phyloP scores from a whole-genome alignment of 1,140 invertebrate species.

The Agrilus planipennis region DNA sequence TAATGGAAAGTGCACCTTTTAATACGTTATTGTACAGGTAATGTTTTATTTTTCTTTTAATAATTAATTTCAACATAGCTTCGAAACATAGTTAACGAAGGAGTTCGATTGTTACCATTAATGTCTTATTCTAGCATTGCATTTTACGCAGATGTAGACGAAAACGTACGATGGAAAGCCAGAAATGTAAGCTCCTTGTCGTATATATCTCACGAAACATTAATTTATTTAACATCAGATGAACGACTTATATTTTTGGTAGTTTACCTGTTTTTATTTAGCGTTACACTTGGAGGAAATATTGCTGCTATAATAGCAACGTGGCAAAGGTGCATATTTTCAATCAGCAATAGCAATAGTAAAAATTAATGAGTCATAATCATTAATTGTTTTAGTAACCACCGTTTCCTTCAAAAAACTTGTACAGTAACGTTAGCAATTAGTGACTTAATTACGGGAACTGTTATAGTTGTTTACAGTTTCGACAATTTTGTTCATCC shows the following conservation, averaged over 20 bases:
- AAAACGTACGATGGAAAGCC: no score
- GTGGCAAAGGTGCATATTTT: slow-evolving; percentile 21
- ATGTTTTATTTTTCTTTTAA: neutral
- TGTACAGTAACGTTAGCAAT: slow-evolving; percentile 36
- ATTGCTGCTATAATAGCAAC: slow-evolving; percentile 20
- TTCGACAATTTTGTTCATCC: slow-evolving; percentile 23
- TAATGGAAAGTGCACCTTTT: neutral
- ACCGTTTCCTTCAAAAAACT: slow-evolving; percentile 28
- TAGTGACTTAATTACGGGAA: slow-evolving; percentile 33
- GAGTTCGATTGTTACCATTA: neutral
- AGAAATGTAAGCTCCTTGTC: no score
- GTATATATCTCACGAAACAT: no score
- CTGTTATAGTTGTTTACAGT: slow-evolving; percentile 25
- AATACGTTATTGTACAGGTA: neutral
- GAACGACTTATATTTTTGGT: slow-evolving; percentile 4
- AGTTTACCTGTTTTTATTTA: slow-evolving; percentile 15
- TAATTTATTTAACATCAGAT: slow-evolving; percentile 1
- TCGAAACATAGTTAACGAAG: no score
- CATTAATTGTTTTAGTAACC: slow-evolving; percentile 21
- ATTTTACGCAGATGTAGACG: neutral
- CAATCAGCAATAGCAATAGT: no score
- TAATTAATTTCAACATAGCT: no score
- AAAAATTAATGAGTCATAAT: no score
- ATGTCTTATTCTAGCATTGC: neutral
- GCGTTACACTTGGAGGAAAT: slow-evolving; percentile 22